Base-by-base conservation (phyloP, 2,888 invertebrate species). In the Petrophora chlorosata region DNA sequence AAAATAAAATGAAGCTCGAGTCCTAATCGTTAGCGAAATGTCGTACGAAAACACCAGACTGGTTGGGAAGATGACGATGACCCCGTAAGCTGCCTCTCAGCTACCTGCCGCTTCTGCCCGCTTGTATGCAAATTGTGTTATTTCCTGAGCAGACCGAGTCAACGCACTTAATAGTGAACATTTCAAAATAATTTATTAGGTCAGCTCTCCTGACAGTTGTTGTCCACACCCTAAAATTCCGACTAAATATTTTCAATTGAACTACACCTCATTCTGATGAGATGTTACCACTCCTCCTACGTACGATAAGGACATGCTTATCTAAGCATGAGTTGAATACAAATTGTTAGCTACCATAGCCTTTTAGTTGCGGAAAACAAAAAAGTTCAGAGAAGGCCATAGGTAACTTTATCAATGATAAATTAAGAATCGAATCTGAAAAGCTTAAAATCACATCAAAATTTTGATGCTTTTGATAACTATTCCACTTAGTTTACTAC, bases 41-140 rank as follows among this genome's bases (percentile, higher is more conserved):
- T 86, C 84, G 79, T 71, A 71, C 74, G 69, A 71, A 78, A 76
- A 79, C 77, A 73, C 69, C 73, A 78, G 77, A 81, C 79, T 75
- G 80, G 84, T 82, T 76, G 69, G 70, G 75, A 65, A 69, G 75
- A 81, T 80, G 85, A 84, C 87, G 84, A 85, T 85, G 89, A 88
- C 88, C 90, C 75, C 82, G 45, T 63, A 47, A 63, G 58, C 59
- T 59, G 57, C 60, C 65, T 35, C 32, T 25, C 38, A 65, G 65
- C 83, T 88, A 87, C 89, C 89, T 89, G 90, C 89, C 89, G 90
- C 77, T 75, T 64, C 73, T 73, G 81, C 71, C 71, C 80, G 80
- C 73, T 72, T 82, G 74, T 88, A 87, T 87, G 86, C 80, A 80
- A 87, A 87, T 86, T 65, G 72, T 71, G 72, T 79, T 85, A 70